Percentiles rank a stretch among this genome's conserved stretches.
phyloP scores from a whole-genome alignment of 2,113 vertebrate species.

The Bubo scandiacus region DNA sequence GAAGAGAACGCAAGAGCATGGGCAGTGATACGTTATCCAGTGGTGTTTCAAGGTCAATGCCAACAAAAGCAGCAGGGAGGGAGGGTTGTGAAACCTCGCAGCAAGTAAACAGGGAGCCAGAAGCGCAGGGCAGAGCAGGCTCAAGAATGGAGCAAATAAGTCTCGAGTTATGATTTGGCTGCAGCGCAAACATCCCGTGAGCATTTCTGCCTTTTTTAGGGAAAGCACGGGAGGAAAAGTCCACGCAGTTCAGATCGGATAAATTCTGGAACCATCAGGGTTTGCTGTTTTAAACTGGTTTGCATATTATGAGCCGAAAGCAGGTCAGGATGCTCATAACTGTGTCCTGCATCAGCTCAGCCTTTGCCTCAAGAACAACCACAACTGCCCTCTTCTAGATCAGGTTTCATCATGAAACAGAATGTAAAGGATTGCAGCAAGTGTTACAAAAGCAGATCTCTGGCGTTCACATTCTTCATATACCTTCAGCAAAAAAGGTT shows the following conservation, averaged over 20 bases:
- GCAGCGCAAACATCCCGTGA: not conserved
- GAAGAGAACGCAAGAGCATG: fast-evolving
- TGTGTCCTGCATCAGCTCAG: not conserved
- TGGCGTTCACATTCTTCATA: fast-evolving
- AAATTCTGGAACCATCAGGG: fast-evolving
- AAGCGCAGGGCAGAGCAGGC: not conserved
- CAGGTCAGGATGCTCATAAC: not conserved
- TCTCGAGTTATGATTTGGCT: not conserved
- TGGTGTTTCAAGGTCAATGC: not conserved
- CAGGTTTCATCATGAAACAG: not conserved
- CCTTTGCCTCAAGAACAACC: not conserved
- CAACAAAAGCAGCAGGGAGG: not conserved
- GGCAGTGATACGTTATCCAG: fast-evolving
- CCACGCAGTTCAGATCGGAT: not conserved
- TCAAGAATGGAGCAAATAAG: not conserved
- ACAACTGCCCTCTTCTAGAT: fast-evolving
- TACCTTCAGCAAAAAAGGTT: not conserved
- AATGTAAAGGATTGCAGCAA: fast-evolving
- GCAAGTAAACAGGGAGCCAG: not conserved
- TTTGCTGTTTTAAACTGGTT: not conserved
- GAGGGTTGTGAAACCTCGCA: not conserved
- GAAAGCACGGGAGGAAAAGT: not conserved
- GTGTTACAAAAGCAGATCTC: fast-evolving
- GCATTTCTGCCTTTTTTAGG: not conserved
- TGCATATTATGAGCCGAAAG: fast-evolving